Percentiles rank a stretch among this genome's conserved stretches.
Conservation (phyloP, 2,888 invertebrate species). For the Tetranychus piercei region DNA sequence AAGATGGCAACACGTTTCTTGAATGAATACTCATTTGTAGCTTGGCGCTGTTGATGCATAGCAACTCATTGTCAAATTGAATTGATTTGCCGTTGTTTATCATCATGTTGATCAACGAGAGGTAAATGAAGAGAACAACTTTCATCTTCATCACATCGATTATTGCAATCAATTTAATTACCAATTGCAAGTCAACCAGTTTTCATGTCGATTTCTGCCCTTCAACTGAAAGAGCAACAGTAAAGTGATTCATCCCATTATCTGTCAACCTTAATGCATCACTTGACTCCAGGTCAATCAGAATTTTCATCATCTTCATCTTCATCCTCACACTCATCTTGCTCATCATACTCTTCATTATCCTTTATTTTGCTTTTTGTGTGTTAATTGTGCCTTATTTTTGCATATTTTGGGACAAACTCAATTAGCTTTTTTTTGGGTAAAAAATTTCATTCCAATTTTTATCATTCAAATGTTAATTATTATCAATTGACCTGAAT, state of each 20-base stretch:
- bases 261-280: neutral
- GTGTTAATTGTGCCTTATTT: no score
- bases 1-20: neutral
- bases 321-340: neutral
- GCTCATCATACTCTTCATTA: neutral
- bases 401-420: no score
- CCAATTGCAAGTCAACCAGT: neutral
- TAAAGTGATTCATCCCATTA: neutral
- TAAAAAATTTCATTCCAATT: neutral
- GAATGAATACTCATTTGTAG: neutral
- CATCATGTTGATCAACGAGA: neutral
- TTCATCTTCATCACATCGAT: neutral
- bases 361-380: neutral
- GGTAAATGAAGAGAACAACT: neutral
- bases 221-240: no score
- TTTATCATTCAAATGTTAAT: neutral
- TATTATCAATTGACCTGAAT: neutral
- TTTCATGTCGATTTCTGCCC: no score
- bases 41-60: neutral
- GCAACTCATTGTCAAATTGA: neutral
- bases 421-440: no score
- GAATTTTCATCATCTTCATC: neutral
- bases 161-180: neutral
- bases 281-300: neutral
- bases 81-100: neutral